Evolutionary conservation across 2,113 vertebrate species (phyloP).

Genomic region (Hypanus sabinus): DNA sequence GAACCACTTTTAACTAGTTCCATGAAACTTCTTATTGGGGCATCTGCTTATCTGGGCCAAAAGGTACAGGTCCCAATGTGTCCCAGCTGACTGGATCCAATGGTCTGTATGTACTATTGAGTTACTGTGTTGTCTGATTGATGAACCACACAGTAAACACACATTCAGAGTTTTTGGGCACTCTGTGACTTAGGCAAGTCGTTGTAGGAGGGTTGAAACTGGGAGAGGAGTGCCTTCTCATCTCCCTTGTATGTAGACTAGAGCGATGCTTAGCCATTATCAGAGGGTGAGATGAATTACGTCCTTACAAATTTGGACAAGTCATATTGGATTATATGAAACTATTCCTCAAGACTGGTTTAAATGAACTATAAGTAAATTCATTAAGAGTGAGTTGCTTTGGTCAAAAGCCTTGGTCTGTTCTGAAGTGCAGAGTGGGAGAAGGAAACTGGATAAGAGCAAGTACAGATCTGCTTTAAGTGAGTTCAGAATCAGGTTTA

Average conservation of each 20-base stretch:
- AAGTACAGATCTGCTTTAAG: no score
- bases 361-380: background rate
- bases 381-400: no score
- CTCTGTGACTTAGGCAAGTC: background rate
- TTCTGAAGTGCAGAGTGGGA: background rate
- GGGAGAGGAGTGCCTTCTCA: background rate
- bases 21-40: no score
- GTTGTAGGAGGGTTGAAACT: background rate
- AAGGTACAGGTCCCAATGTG: no score
- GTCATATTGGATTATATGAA: background rate
- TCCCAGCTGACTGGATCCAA: no score
- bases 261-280: background rate
- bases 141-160: background rate
- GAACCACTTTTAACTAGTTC: no score
- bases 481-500: no score
- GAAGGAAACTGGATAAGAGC: no score
- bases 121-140: background rate
- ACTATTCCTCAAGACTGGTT: background rate
- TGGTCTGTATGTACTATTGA: background rate
- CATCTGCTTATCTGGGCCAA: no score
- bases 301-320: background rate
- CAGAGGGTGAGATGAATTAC: background rate
- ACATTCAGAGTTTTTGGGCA: background rate
- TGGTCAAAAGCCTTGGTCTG: background rate
- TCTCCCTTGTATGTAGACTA: background rate